Conservation (phyloP, 1,140 invertebrate species). For the Calliphora vicina region DNA sequence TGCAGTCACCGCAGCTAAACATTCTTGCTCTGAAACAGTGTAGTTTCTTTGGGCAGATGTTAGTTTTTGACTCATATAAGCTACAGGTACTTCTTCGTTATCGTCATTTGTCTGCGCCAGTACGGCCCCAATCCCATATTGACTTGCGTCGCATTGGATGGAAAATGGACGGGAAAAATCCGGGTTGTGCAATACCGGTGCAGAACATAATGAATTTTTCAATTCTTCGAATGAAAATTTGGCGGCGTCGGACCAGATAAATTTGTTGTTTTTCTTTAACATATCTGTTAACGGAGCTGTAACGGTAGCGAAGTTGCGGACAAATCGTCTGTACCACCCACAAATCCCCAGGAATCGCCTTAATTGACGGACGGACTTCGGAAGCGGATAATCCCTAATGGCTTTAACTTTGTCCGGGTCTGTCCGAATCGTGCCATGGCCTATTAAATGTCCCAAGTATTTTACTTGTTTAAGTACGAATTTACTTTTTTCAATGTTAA, state of each 20-base stretch:
- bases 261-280: background rate
- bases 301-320: conserved; percentile 45
- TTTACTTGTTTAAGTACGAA: no score
- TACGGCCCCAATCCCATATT: background rate
- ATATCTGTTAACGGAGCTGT: background rate
- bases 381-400: no score
- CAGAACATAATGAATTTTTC: conserved; percentile 22
- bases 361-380: background rate
- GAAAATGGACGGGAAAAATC: conserved; percentile 30
- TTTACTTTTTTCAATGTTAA: conserved; percentile 40
- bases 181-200: conserved; percentile 40
- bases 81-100: no score
- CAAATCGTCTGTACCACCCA: conserved; percentile 51
- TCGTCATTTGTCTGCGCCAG: no score
- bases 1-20: no score
- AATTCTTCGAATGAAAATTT: conserved; percentile 36
- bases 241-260: conserved; percentile 49
- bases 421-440: no score
- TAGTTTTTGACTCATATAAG: no score
- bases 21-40: no score
- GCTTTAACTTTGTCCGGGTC: no score
- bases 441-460: no score
- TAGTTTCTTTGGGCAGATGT: no score
- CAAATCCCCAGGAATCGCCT: conserved; percentile 43
- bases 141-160: background rate